These are phyloP conservation scores for Lasius fuliginosus DNA, from an alignment of 2,888 invertebrate genomes.

Conservation along the genomic window DNA sequence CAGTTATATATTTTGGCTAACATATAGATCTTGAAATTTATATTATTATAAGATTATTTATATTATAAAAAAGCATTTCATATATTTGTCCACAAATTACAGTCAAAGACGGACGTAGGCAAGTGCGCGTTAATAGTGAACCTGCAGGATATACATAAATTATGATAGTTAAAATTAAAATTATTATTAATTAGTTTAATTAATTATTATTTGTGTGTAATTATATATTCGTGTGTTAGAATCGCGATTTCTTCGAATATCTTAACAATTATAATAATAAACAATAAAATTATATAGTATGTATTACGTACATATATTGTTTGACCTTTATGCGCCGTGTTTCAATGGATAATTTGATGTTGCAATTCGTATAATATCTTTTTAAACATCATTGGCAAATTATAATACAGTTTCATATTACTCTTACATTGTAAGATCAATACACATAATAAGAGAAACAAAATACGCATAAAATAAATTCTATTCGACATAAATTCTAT, in stretches of 20 bases:
- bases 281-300: not conserved
- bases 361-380: too few relatives aligned
- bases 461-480: not conserved
- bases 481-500: too few relatives aligned
- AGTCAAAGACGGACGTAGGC: not conserved
- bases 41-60: not conserved
- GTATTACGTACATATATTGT: not conserved
- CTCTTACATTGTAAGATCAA: too few relatives aligned
- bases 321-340: not conserved
- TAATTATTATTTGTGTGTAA: not conserved
- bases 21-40: not conserved
- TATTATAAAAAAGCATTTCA: not conserved
- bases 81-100: not conserved
- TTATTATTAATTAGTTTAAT: not conserved
- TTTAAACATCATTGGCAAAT: too few relatives aligned
- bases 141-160: not conserved
- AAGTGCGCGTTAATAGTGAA: not conserved
- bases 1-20: constrained; percentile 4
- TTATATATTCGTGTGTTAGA: not conserved
- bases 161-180: not conserved
- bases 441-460: not conserved
- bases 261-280: not conserved
- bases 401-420: too few relatives aligned
- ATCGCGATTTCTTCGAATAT: not conserved
- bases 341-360: not conserved